Evolutionary conservation across 2,888 invertebrate species (phyloP).

Genomic region (Blomia tropicalis): DNA sequence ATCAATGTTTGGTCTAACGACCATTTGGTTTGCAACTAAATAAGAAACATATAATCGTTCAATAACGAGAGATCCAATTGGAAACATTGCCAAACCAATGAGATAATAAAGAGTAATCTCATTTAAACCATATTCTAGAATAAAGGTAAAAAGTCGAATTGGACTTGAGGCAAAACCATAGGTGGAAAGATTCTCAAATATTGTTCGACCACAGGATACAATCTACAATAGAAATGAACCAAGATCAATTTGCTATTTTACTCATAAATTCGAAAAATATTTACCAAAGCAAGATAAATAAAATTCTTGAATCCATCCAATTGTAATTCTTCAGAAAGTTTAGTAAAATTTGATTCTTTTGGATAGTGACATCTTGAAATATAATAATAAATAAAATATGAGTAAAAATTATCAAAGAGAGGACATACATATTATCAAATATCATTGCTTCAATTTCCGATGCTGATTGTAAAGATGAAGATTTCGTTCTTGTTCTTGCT

Average conservation of each 20-base stretch:
- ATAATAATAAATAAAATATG: neutral
- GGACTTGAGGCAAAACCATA: slow-evolving; percentile 93
- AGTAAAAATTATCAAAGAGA: neutral
- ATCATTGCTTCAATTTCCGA: neutral
- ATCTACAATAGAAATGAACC: slow-evolving; percentile 42
- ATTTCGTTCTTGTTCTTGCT: too few relatives aligned
- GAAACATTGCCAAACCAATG: slow-evolving; percentile 56
- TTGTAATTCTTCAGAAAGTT: neutral
- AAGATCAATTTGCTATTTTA: neutral
- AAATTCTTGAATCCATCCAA: slow-evolving; percentile 15
- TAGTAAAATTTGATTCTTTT: neutral
- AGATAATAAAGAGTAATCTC: slow-evolving; percentile 38
- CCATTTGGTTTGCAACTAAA: neutral
- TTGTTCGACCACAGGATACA: slow-evolving; percentile 61
- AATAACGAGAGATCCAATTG: slow-evolving; percentile 55
- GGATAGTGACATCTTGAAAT: slow-evolving; percentile 6
- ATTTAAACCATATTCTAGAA: slow-evolving; percentile 53
- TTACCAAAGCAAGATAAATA: neutral
- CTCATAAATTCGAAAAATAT: neutral
- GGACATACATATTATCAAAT: neutral
- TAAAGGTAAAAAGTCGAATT: slow-evolving; percentile 56
- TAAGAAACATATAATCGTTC: slow-evolving; percentile 49
- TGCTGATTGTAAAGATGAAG: too few relatives aligned
- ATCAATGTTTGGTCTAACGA: neutral
- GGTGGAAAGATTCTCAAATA: slow-evolving; percentile 89